Evolutionary conservation across 2,888 invertebrate genomes (phyloP).

Genomic region (Ferrisia virgata): DNA sequence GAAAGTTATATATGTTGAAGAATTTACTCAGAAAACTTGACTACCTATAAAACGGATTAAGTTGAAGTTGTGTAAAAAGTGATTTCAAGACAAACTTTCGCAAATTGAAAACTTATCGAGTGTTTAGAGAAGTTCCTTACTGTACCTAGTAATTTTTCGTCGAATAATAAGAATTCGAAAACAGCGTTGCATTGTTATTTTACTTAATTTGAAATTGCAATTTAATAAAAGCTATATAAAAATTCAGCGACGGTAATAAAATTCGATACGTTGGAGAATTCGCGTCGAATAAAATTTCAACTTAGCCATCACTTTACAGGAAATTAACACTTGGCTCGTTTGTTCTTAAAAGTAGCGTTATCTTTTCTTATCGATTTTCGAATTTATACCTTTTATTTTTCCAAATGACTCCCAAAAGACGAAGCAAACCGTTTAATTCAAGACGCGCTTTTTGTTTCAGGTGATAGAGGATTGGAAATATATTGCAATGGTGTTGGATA

Average conservation of each 20-base stretch:
- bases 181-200: neutral
- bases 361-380: conserved; percentile 28
- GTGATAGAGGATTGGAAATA: conserved; percentile 98
- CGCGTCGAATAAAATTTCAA: neutral
- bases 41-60: neutral
- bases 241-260: neutral
- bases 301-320: conserved; percentile 15
- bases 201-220: neutral
- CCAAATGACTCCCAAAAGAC: neutral
- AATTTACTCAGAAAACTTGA: neutral
- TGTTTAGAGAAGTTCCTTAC: neutral
- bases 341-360: neutral
- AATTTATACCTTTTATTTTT: conserved; percentile 23
- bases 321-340: conserved; percentile 24
- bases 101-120: neutral
- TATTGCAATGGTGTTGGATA: conserved; percentile 92
- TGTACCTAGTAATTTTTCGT: neutral
- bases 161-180: neutral
- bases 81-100: neutral
- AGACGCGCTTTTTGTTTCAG: conserved; percentile 55
- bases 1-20: neutral
- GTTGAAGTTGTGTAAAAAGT: neutral
- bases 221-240: neutral
- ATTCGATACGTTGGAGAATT: neutral
- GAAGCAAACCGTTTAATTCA: neutral